phyloP scores from a whole-genome alignment of 2,113 vertebrate species.

The Anhinga anhinga region DNA sequence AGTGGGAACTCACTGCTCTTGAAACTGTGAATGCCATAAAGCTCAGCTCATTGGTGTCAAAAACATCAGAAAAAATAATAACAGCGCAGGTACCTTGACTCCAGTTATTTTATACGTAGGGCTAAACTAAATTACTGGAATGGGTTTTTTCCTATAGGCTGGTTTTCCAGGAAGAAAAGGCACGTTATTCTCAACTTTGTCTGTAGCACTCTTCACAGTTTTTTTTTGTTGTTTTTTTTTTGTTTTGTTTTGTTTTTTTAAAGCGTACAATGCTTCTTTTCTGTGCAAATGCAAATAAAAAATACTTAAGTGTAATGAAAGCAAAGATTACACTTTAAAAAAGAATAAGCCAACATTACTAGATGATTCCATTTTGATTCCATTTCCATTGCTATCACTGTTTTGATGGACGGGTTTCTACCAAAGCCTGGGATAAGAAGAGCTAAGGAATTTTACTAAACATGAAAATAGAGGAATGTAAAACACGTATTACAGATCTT shows the following conservation, averaged over 20 bases:
- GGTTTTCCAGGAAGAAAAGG: conserved; percentile 49
- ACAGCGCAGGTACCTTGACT: conserved; percentile 84
- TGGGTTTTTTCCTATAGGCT: conserved; percentile 66
- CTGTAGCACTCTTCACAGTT: conserved; percentile 41
- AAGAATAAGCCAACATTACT: conserved; percentile 24
- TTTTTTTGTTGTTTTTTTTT: too few relatives aligned
- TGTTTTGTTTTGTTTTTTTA: too few relatives aligned
- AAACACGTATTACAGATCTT: not conserved
- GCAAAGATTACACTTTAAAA: conserved; percentile 44
- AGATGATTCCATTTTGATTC: conserved; percentile 38
- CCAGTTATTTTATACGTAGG: conserved; percentile 83
- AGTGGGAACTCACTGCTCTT: conserved; percentile 84
- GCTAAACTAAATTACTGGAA: conserved; percentile 91
- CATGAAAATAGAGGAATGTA: not conserved
- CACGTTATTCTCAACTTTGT: conserved; percentile 58
- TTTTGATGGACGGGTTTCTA: conserved; percentile 10
- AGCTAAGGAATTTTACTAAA: not conserved
- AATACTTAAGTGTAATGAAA: conserved; percentile 67
- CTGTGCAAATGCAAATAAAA: conserved; percentile 67
- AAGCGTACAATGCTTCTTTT: conserved; percentile 25
- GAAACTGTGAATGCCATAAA: conserved; percentile 74
- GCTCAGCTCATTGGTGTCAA: conserved; percentile 85
- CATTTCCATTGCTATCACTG: not conserved
- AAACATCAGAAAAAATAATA: conserved; percentile 91
- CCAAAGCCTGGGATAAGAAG: not conserved